Percentiles rank a stretch among this genome's conserved stretches.
Evolutionary conservation across 2,888 invertebrate species (phyloP).

Genomic region (Dynastes tityus): DNA sequence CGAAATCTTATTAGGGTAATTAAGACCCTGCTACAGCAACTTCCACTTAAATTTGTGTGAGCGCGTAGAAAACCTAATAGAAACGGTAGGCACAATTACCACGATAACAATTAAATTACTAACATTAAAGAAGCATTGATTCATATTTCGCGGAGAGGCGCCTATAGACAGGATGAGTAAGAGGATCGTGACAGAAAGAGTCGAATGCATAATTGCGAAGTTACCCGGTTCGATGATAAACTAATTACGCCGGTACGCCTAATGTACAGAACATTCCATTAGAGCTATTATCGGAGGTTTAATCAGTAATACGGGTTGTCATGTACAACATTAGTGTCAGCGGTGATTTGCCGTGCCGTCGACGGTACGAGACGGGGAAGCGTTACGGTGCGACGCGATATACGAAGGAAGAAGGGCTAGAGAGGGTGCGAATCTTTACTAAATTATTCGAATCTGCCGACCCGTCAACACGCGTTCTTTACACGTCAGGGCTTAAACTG

Average conservation of each 20-base stretch:
- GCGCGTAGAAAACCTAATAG: no score
- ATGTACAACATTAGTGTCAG: constrained; percentile 69
- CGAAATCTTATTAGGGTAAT: no score
- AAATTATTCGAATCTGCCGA: constrained; percentile 23
- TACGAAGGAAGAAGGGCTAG: constrained; percentile 3
- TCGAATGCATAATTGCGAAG: constrained; percentile 65
- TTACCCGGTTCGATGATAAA: constrained; percentile 66
- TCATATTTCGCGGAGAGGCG: neutral
- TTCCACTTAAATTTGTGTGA: no score
- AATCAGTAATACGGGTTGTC: constrained; percentile 70
- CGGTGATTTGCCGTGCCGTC: constrained; percentile 66
- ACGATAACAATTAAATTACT: neutral
- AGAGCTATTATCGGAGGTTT: constrained; percentile 69
- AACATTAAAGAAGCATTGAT: neutral
- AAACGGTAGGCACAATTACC: no score
- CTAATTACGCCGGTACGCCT: constrained; percentile 67
- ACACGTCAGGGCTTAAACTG: constrained; percentile 3
- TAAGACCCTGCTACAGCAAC: no score
- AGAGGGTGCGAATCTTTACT: constrained; percentile 20
- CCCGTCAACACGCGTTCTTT: constrained; percentile 31
- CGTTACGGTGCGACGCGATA: constrained; percentile 49
- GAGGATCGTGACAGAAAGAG: neutral
- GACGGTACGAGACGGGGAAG: constrained; percentile 59
- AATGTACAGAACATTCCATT: constrained; percentile 68
- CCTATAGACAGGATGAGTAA: no score